Evolutionary conservation across 2,113 vertebrate species (phyloP).

Genomic region (Scopus umbretta): DNA sequence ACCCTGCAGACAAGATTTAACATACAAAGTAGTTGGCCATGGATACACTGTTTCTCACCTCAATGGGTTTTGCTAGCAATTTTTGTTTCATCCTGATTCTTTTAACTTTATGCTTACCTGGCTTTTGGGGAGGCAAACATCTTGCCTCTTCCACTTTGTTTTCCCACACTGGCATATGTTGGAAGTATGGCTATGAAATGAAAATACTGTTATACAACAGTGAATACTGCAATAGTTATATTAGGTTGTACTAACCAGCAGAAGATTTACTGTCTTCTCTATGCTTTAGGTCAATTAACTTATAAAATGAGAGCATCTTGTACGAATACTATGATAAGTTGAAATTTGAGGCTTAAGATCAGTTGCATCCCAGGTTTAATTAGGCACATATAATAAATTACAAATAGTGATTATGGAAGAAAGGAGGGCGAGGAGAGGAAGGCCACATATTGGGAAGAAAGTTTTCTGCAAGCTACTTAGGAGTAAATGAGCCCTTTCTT

Average conservation of each 20-base stretch:
- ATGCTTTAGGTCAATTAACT: constrained; percentile 9
- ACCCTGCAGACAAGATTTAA: neutral
- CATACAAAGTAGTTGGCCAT: neutral
- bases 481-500: constrained; percentile 54
- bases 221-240: neutral
- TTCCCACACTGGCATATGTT: neutral
- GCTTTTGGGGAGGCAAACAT: neutral
- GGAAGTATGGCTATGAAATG: neutral
- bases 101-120: neutral
- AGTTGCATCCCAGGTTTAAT: constrained; percentile 17
- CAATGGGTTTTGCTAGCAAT: neutral
- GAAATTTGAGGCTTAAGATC: constrained; percentile 9
- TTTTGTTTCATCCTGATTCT: neutral
- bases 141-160: neutral
- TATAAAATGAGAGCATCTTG: constrained; percentile 38
- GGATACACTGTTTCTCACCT: neutral
- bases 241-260: neutral
- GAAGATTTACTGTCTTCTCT: constrained; percentile 13
- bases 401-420: constrained; percentile 1
- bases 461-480: constrained; percentile 20
- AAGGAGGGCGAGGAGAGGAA: neutral
- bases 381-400: constrained; percentile 14
- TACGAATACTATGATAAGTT: constrained; percentile 24
- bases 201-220: neutral
- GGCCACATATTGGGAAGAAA: constrained; percentile 8